Base-by-base conservation (phyloP, 2,888 invertebrate genomes). In the Watsonalla binaria region DNA sequence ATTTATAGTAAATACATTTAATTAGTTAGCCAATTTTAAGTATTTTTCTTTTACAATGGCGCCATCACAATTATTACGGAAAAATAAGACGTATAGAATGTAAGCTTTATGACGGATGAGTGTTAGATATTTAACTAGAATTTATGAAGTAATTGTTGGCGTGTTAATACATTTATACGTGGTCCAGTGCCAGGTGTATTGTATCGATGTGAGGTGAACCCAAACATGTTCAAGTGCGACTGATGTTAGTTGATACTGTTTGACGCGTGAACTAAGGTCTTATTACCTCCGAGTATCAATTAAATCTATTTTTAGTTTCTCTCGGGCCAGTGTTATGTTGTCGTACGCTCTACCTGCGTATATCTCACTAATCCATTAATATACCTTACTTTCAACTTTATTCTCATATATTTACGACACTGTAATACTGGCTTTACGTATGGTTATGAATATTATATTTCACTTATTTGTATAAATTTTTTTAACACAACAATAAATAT, bases 231-330 rank as follows among this genome's bases (percentile, higher is more conserved):
- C 69, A 70, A 76, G 83, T 72, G 81, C 82, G 87, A 87, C 87
- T 88, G 88, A 85, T 78, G 79, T 79, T 82, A 80, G 80, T 86
- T 86, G 89, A 86, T 89, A 85, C 87, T 84, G 71, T 83, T 78
- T 78, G 82, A 80, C 78, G 81, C 79, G 80, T 77, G 82, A 80
- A 81, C 78, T 85, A 83, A 82, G 85, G 83, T 89, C 83, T 84
- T 86, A 88, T 89, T 90, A 90, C 90, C 90, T 90, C 90, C 90
- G 90, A 90, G 89, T 90, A 90, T 90, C 90, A 84, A 89, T 89
- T 86, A 82, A 86, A 83, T 77, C 62, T 87, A 84, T 81, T 82
- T 82, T 87, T 85, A 86, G 82, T 86, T 82, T 77, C 67, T 72
- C 66, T 67, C 61, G 68, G 68, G 68, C 78, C 77, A 76, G 74